These are phyloP conservation scores for Phenacoccus solenopsis DNA, from an alignment of 1,140 invertebrate genomes.

Conservation along the genomic window DNA sequence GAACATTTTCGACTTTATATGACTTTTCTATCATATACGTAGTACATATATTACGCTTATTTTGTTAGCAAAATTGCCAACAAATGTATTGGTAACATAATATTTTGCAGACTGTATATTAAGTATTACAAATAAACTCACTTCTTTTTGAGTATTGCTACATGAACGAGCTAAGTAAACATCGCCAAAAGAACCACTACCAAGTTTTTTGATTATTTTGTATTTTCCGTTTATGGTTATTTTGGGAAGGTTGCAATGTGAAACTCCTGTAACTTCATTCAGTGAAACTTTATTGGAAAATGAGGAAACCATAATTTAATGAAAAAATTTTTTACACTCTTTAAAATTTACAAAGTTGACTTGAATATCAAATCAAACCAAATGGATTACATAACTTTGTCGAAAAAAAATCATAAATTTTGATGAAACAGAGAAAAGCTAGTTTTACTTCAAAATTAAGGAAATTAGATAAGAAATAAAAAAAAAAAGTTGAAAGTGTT, in stretches of 20 bases:
- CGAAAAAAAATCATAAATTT: not conserved
- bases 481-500: not conserved
- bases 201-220: conserved; percentile 90
- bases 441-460: not conserved
- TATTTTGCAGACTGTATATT: too few relatives aligned
- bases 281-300: conserved; percentile 7
- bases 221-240: conserved; percentile 61
- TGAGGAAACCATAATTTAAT: conserved; percentile 7
- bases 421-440: not conserved
- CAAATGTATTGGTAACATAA: too few relatives aligned
- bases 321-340: not conserved
- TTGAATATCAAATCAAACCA: too few relatives aligned
- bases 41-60: too few relatives aligned
- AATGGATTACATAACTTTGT: not conserved
- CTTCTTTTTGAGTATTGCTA: not conserved
- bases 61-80: too few relatives aligned
- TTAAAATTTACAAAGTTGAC: not conserved
- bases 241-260: not conserved
- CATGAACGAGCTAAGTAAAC: conserved; percentile 96
- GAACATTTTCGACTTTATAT: too few relatives aligned
- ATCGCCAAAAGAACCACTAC: conserved; percentile 97
- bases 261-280: not conserved
- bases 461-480: not conserved
- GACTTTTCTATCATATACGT: too few relatives aligned
- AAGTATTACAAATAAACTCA: not conserved